These are phyloP conservation scores for Pachyuromys duprasi DNA, from an alignment of 2,797 vertebrate species.

Conservation along the genomic window DNA sequence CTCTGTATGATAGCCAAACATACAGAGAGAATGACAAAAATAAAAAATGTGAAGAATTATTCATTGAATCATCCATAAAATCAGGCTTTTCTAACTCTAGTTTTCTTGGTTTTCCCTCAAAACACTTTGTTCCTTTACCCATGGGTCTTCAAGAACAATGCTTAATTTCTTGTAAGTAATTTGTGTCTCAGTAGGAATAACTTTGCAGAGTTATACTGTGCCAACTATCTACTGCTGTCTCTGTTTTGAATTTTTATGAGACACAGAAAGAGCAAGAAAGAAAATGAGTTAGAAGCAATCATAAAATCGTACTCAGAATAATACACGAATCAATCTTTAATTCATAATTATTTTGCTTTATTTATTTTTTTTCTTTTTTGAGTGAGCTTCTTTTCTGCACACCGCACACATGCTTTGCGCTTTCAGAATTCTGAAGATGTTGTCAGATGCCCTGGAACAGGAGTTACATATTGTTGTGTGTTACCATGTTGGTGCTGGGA, in stretches of 20 bases:
- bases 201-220: neutral
- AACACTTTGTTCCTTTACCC: neutral
- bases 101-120: neutral
- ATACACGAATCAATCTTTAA: neutral
- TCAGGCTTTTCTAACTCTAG: neutral
- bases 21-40: neutral
- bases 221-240: neutral
- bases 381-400: neutral
- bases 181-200: neutral
- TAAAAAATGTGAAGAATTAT: neutral
- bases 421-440: neutral
- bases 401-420: neutral
- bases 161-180: neutral
- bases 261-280: neutral
- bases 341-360: neutral
- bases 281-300: neutral
- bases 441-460: neutral
- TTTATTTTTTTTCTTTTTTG: neutral
- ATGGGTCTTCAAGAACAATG: neutral
- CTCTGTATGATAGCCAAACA: neutral
- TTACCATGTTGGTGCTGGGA: neutral
- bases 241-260: constrained; percentile 14
- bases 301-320: neutral
- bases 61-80: neutral
- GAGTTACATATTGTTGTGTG: neutral